Base-by-base conservation (phyloP, 2,888 invertebrate genomes). In the Chrysopilus asiliformis region DNA sequence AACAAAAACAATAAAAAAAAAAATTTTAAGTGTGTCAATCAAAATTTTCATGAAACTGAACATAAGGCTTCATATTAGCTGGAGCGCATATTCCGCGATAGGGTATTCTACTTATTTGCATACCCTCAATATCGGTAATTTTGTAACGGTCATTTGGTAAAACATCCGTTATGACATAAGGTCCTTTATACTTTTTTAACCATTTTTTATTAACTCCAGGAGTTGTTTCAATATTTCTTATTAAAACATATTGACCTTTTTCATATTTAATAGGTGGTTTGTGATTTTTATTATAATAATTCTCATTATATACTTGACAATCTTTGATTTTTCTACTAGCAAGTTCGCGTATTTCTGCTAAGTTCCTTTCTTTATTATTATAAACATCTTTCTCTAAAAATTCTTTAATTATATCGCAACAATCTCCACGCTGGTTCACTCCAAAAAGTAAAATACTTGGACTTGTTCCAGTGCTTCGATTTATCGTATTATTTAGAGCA, bases 401-500 rank as follows among this genome's bases (percentile, higher is more conserved):
- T 16, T 39, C 36, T 18, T 37, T 40, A n/a, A 48, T 7, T 10
- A 39, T 34, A 19, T 52, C 50, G 15, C 42, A 15, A 10, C 44
- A 25, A 4, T 39, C 26, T 6, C 49, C 49, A 17, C 45, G 41
- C 33, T 53, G 53, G 25, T 47, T 27, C 3, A 49, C 39, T 2
- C 53, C 52, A 27, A 50, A n/a, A n/a, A n/a, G n/a, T n/a, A n/a
- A n/a, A n/a, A n/a, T n/a, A n/a, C n/a, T n/a, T n/a, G n/a, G n/a
- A 53, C 22, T 47, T 32, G 53, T 45, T 2, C 45, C 41, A 9
- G 51, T 47, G 6, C 48, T 32, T 29, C 49, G 45, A 29, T 45
- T 43, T 9, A 51, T 36, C 1, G 47, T 49, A 33, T 49, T 51
- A 37, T 50, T 50, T 4, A 50, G 40, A 2, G 43, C 42, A 38